Conservation (phyloP, 1,140 invertebrate species). For the Pseudomyrmex gracilis region DNA sequence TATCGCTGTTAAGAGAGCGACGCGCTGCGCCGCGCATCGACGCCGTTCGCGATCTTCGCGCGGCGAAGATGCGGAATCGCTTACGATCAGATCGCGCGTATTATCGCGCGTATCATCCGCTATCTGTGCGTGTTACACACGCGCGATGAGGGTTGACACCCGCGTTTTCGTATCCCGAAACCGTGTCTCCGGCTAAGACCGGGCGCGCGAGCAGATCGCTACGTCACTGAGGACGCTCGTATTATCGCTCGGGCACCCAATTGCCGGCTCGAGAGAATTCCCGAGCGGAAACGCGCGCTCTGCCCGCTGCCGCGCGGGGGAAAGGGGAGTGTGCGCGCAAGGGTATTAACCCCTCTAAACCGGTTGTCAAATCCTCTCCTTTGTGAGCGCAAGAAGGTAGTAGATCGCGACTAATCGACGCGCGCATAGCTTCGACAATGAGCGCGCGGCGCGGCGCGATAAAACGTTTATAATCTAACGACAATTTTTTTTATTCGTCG, state of each 20-base stretch:
- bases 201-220: slow-evolving; percentile 30
- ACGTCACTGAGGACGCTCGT: slow-evolving; percentile 67
- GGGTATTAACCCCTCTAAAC: slow-evolving; percentile 58
- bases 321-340: not conserved
- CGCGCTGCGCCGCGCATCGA: slow-evolving; percentile 23
- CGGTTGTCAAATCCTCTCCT: slow-evolving; percentile 61
- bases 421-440: slow-evolving; percentile 15
- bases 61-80: slow-evolving; percentile 28
- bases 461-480: slow-evolving; percentile 37
- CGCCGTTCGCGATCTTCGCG: slow-evolving; percentile 17
- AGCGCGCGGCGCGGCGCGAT: not conserved
- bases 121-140: not conserved
- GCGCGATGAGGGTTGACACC: slow-evolving; percentile 25
- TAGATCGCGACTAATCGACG: slow-evolving; percentile 44
- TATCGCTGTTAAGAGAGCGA: slow-evolving; percentile 46
- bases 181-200: slow-evolving; percentile 44
- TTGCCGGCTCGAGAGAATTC: slow-evolving; percentile 66
- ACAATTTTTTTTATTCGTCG: slow-evolving; percentile 26
- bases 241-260: slow-evolving; percentile 72
- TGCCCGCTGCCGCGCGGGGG: slow-evolving; percentile 30
- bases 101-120: slow-evolving; percentile 17
- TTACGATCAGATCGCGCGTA: slow-evolving; percentile 13
- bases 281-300: slow-evolving; percentile 69
- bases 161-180: slow-evolving; percentile 60
- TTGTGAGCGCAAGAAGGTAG: slow-evolving; percentile 53